Evolutionary conservation across 37 sponge, comb jelly and placozoan species (phyloP).

Genomic region (Axinella damicornis): DNA sequence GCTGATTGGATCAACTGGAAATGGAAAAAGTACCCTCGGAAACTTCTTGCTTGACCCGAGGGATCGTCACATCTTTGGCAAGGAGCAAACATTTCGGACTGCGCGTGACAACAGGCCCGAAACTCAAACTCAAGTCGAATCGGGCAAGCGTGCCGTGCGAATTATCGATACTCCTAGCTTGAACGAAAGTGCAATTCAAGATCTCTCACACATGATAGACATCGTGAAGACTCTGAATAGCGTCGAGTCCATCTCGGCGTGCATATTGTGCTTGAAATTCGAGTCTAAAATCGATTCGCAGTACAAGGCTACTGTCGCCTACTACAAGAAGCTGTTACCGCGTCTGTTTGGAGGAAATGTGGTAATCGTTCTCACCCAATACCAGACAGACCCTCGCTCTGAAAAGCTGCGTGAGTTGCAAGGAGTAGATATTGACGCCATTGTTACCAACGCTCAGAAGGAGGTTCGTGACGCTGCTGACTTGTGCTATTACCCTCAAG

Average conservation of each 20-base stretch:
- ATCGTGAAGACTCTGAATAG: constrained; percentile 18
- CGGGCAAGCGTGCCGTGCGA: not conserved
- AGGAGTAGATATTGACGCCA: too few relatives aligned
- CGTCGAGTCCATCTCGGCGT: not conserved
- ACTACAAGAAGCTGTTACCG: constrained; percentile 22
- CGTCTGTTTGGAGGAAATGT: constrained; percentile 14
- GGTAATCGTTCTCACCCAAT: constrained; percentile 1
- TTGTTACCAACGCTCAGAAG: too few relatives aligned
- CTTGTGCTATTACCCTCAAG: too few relatives aligned
- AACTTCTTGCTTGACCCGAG: constrained; percentile 53
- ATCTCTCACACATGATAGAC: constrained; percentile 41
- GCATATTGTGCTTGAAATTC: constrained; percentile 6
- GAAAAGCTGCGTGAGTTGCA: too few relatives aligned
- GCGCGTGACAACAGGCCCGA: constrained; percentile 31
- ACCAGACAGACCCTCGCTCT: too few relatives aligned
- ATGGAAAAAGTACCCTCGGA: constrained; percentile 53
- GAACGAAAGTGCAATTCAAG: constrained; percentile 30
- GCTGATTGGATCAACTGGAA: constrained; percentile 61
- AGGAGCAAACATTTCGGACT: constrained; percentile 27
- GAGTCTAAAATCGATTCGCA: not conserved
- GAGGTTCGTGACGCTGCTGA: too few relatives aligned
- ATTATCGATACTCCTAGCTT: constrained; percentile 61
- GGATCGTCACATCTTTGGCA: constrained; percentile 1
- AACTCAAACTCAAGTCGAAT: constrained; percentile 39
- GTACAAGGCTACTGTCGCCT: not conserved